Percentiles rank a stretch among this genome's conserved stretches.
Evolutionary conservation across 1,140 invertebrate species (phyloP).

Genomic region (Meloidogyne hapla): DNA sequence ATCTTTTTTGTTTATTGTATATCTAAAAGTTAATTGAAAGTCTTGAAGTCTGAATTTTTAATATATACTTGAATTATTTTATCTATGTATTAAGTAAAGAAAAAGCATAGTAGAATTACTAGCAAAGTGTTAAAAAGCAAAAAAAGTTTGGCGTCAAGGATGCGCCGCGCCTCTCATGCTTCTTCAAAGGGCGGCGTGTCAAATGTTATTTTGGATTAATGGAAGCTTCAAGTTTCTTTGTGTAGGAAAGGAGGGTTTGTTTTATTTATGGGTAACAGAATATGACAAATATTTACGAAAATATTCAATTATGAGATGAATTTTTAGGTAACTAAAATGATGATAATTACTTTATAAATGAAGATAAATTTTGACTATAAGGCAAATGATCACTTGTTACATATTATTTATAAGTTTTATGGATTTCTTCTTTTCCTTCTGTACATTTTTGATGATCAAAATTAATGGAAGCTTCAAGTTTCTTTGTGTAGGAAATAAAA

Average conservation of each 20-base stretch:
- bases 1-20: background rate
- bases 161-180: background rate
- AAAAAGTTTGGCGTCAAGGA: background rate
- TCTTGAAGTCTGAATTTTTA: background rate
- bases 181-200: background rate
- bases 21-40: too few relatives aligned
- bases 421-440: background rate
- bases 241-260: background rate
- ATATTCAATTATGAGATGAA: too few relatives aligned
- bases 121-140: background rate
- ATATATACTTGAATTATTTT: background rate
- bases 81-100: background rate
- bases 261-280: background rate
- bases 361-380: too few relatives aligned
- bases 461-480: background rate
- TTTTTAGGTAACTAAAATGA: too few relatives aligned
- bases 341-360: too few relatives aligned
- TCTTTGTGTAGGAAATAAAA: background rate
- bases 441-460: background rate
- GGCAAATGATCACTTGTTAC: too few relatives aligned
- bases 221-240: background rate
- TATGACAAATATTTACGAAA: too few relatives aligned
- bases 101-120: background rate
- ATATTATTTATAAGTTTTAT: too few relatives aligned
- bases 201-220: conserved; percentile 6